Evolutionary conservation across 2,797 vertebrate genomes (phyloP), one percentile per base, ranked within the genome.

Genomic region (Sebastes vulpes): DNA sequence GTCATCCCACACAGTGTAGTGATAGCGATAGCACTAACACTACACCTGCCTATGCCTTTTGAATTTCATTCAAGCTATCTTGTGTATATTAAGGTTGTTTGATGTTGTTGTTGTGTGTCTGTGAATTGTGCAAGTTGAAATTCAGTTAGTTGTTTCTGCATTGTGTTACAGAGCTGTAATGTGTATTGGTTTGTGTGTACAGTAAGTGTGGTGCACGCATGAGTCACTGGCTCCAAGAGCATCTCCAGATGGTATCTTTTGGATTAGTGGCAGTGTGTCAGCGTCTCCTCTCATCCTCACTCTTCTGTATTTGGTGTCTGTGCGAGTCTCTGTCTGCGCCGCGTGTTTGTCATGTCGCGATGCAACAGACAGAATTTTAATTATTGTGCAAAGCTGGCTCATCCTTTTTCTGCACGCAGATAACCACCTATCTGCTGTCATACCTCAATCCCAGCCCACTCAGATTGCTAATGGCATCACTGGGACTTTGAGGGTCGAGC

Each of bases 161-260:
- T 76, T 81, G 54, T 64, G 53, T 65, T 54, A 64, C 77, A 71
- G 63, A 72, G 50, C 60, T 83, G 29, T 79, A 31, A 75, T 72
- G 46, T 83, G 31, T 72, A 18, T 86, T 61, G 69, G 57, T 74
- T 53, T 65, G 71, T 10, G 60, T 79, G 75, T 89, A 75, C 64
- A 78, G 26, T 78, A 68, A 72, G 75, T 72, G 66, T 80, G 72
- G 75, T 77, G 72, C 58, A 64, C 48, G 75, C 68, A 72, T 75
- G 86, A 90, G 75, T 92, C 84, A 87, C 83, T 77, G 83, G 89
- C 89, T 92, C 78, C 59, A 14, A 67, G 54, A 86, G 76, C 76
- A 85, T 75, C 88, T 93, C 92, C 91, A 93, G 93, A 94, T 93
- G 91, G 91, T 85, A 85, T 93, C 83, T 90, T 87, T 91, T 92